Evolutionary conservation across 2,797 vertebrate species (phyloP), one percentile per base, ranked within the genome.

Genomic region (Pipistrellus pipistrellus): DNA sequence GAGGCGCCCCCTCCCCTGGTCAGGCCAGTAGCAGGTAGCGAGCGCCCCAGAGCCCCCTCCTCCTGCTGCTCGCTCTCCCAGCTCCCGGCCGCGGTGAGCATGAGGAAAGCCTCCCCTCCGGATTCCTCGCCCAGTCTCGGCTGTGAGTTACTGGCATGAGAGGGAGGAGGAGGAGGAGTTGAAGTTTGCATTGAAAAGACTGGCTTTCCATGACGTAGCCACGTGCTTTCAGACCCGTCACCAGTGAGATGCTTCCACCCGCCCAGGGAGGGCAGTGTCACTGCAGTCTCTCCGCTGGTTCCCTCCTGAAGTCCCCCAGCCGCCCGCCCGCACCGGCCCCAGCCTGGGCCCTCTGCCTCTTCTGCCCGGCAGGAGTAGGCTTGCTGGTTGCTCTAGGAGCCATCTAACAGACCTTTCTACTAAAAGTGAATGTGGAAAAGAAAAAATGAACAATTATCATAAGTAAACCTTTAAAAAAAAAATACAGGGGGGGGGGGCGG

Each of bases 131-230:
- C 97, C 97, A 98, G 98, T 97, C 98, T 97, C 96, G 97, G 97
- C 93, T 96, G 97, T 92, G 98, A 98, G 98, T 98, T 98, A 97
- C 98, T 98, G 98, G 97, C 98, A 97, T 97, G 97, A 96, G 97
- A 96, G 98, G 98, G 97, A 98, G 97, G 96, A 97, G 97, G 97
- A 98, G 98, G 98, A 99, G 99, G 99, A 99, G 99, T 98, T 97
- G 97, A 97, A 99, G 98, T 98, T 98, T 98, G 98, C 98, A 99
- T 98, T 98, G 98, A 98, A 99, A 96, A 99, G 98, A 98, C 98
- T 98, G 99, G 97, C 98, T 98, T 99, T 98, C 99, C 98, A 98
- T 99, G 99, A 99, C 99, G 99, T 99, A 99, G 97, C 98, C 99
- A 99, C 99, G 99, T 99, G 99, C 96, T 98, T 90, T 95, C 96